A percentile compares a stretch with the other conserved stretches of the same genome.
Evolutionary conservation across 2,113 vertebrate species (phyloP).

Genomic region (Ochotona curzoniae): DNA sequence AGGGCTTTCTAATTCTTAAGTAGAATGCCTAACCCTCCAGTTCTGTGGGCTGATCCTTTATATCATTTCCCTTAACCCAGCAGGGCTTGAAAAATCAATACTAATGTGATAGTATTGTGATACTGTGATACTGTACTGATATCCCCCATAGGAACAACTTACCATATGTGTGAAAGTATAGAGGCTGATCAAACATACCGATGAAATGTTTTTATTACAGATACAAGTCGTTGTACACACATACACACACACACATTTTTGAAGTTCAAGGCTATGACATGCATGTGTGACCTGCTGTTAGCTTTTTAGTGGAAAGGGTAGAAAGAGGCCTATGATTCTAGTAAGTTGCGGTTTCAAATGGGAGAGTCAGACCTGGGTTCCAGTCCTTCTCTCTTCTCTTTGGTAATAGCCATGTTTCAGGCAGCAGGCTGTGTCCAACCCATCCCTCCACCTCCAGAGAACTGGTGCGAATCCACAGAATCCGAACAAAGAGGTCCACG

Average conservation of each 20-base stretch:
- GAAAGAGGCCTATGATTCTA: neutral
- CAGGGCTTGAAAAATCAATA: no score
- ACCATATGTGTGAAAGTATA: neutral
- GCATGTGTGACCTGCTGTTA: neutral
- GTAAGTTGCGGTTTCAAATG: neutral
- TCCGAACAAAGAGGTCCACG: neutral
- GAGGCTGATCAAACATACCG: neutral
- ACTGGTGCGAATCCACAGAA: neutral
- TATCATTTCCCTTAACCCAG: neutral
- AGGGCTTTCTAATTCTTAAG: neutral
- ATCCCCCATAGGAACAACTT: neutral
- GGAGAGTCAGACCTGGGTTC: neutral
- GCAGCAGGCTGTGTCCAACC: neutral
- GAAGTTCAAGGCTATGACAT: slow-evolving; percentile 4
- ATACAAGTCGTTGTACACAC: neutral
- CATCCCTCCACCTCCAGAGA: neutral
- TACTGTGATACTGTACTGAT: no score
- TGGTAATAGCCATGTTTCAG: neutral
- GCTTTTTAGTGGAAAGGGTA: neutral
- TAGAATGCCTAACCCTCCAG: neutral
- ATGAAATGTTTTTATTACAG: neutral
- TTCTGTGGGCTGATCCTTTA: neutral
- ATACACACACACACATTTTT: neutral
- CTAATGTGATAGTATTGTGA: no score
- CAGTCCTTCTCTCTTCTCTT: neutral